Evolutionary conservation across 1,140 invertebrate genomes (phyloP).

Genomic region (Megalopta genalis): DNA sequence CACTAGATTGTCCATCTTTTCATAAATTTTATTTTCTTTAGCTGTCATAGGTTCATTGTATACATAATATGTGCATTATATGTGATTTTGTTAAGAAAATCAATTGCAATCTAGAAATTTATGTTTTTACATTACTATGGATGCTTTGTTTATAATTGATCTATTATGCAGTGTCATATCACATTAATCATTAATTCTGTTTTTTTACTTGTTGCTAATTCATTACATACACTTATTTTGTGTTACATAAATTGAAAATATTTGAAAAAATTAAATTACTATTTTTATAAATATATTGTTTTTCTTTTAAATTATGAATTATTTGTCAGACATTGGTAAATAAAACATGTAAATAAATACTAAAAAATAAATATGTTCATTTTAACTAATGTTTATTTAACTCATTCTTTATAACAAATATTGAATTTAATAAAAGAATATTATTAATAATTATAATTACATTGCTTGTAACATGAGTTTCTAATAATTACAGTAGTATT

Average conservation of each 20-base stretch:
- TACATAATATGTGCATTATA: background rate
- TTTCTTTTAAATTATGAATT: background rate
- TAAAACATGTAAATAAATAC: background rate
- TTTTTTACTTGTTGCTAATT: background rate
- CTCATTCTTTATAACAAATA: background rate
- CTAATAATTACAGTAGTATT: too few relatives aligned
- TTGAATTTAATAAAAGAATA: background rate
- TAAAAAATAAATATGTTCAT: background rate
- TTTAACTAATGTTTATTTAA: background rate
- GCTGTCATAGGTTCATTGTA: background rate
- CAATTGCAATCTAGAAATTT: background rate
- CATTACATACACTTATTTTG: background rate
- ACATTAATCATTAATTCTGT: background rate
- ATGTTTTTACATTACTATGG: background rate
- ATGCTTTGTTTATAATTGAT: conserved; percentile 4
- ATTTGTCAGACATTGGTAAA: background rate
- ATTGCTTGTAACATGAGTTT: too few relatives aligned
- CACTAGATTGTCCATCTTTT: background rate
- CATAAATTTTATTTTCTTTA: background rate
- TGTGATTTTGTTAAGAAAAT: background rate
- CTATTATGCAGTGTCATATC: background rate
- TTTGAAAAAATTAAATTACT: background rate
- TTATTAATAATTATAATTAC: background rate
- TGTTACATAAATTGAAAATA: background rate
- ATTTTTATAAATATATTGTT: background rate